Base-by-base conservation (phyloP, 2,113 vertebrate genomes). In the Notarius quadriscutis region DNA sequence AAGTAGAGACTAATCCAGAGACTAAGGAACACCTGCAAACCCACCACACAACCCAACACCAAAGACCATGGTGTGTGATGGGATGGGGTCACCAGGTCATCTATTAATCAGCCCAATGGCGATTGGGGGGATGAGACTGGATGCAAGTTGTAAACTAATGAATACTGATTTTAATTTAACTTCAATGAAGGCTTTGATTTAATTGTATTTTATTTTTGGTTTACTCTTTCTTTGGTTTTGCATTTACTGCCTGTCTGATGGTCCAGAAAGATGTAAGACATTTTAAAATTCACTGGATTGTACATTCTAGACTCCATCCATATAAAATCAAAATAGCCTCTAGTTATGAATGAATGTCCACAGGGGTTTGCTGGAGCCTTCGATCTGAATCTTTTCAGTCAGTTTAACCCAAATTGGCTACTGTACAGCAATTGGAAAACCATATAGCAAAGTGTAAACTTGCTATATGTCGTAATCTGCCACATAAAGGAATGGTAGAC, bases 111-210 rank as follows among this genome's bases (percentile, higher is more conserved):
- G 53, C 71, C 84, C 65, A 48, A 30, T 79, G 20, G 75, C 7
- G 57, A 58, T 55, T 63, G 11, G 30, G 30, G 53, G 77, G 27
- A 81, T 27, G 60, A 63, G 53, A 74, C 77, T 78, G 72, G 71
- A 53, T 69, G 67, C 77, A 80, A 77, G 51, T 60, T 87, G 80
- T 72, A 1, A 60, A 80, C 72, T 79, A 84, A 84, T 48, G 48
- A 85, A 58, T 57, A 1, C 71, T 55, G 81, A 87, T 89, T 81
- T 86, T 90, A 69, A 88, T 85, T 89, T 80, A 78, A 88, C 88
- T 87, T 84, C 78, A 91, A 84, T 88, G 89, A 93, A 92, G 89
- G 89, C 90, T 89, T 93, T 84, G 27, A 85, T 92, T 90, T 91
- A 75, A 7, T 57, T 77, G 11, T 89, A 5, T 81, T 27, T 84